Evolutionary conservation across 53 echinoderm and acorn worm species (phyloP).

Genomic region (Patiria pectinifera): DNA sequence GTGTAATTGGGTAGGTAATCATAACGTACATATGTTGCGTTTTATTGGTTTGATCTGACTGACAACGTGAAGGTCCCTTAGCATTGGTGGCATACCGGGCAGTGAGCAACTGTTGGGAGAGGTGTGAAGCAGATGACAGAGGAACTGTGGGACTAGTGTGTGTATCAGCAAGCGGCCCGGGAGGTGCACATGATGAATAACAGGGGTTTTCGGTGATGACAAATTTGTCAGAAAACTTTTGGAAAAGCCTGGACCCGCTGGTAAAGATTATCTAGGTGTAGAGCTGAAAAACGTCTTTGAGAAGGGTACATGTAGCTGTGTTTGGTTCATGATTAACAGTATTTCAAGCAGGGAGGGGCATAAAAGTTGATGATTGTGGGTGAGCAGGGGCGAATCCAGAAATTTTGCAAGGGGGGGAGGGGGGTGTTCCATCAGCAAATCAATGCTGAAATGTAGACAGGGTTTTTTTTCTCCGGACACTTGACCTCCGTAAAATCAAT

Average conservation of each 20-base stretch:
- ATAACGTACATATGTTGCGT: neutral
- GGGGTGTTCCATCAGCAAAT: no score
- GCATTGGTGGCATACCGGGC: neutral
- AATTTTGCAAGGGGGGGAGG: no score
- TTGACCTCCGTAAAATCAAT: no score
- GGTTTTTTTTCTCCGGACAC: no score
- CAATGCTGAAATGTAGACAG: no score
- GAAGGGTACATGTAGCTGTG: no score
- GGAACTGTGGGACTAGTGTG: neutral
- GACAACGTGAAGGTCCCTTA: neutral
- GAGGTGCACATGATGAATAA: constrained; percentile 7
- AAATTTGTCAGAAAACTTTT: neutral
- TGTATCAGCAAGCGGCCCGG: neutral
- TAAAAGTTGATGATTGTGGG: no score
- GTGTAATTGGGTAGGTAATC: neutral
- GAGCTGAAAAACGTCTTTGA: neutral
- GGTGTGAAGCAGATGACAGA: constrained; percentile 27
- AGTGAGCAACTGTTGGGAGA: neutral
- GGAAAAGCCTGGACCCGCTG: neutral
- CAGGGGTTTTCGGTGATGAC: constrained; percentile 4
- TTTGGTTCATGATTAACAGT: no score
- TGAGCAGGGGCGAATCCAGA: no score
- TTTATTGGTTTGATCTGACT: neutral
- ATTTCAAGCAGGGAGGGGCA: no score
- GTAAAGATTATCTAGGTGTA: neutral